These are phyloP conservation scores for Hydrotaea cyrtoneurina DNA, from an alignment of 2,888 invertebrate species.

Conservation along the genomic window DNA sequence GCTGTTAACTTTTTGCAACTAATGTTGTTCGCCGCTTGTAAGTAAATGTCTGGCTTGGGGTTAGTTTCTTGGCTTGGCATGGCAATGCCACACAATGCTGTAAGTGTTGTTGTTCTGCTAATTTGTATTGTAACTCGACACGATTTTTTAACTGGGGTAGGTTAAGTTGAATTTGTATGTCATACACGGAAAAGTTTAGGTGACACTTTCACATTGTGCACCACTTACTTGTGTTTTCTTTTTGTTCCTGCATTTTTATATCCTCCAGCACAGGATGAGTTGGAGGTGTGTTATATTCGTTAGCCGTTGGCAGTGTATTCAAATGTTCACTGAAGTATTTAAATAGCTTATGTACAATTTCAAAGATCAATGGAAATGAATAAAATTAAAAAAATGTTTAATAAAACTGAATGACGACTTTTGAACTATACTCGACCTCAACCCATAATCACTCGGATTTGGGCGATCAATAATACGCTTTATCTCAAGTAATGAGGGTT, in stretches of 20 bases:
- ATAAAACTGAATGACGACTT: too few species aligned
- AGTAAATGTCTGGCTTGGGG: constrained; percentile 1
- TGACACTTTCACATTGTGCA: not conserved
- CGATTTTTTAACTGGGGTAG: constrained; percentile 27
- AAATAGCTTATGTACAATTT: too few species aligned
- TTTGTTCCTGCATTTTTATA: not conserved
- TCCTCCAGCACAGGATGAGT: too few species aligned
- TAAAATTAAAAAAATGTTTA: too few species aligned
- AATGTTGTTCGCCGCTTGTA: not conserved
- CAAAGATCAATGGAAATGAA: too few species aligned
- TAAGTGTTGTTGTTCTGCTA: constrained; percentile 1
- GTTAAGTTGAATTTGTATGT: constrained; percentile 12
- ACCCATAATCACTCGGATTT: too few species aligned
- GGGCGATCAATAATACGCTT: too few species aligned
- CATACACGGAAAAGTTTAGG: not conserved
- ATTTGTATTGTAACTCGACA: constrained; percentile 29
- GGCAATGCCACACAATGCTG: constrained; percentile 16
- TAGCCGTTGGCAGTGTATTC: too few species aligned
- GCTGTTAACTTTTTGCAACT: constrained; percentile 20
- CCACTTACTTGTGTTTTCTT: constrained; percentile 35
- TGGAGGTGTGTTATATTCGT: too few species aligned
- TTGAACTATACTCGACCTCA: too few species aligned
- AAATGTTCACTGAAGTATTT: too few species aligned
- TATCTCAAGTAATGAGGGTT: too few species aligned
- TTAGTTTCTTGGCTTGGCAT: constrained; percentile 2